phyloP scores from a whole-genome alignment of 2,797 vertebrate species.

The Anguilla pacifica region DNA sequence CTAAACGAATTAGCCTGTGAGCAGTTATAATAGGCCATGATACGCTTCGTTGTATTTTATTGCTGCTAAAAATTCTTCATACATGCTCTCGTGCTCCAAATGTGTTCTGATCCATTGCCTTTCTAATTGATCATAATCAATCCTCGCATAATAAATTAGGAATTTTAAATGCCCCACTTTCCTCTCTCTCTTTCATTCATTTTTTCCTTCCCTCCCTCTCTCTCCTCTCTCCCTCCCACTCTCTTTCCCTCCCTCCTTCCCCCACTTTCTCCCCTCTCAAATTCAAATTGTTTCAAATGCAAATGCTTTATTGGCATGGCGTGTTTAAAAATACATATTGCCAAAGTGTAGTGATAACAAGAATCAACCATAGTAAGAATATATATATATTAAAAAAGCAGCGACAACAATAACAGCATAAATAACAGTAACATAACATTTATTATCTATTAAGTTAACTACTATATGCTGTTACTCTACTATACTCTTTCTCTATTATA shows the following conservation, averaged over 20 bases:
- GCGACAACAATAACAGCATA: too few species aligned
- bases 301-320: too few species aligned
- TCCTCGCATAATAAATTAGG: neutral
- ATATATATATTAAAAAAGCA: too few species aligned
- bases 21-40: neutral
- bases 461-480: too few species aligned
- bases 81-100: neutral
- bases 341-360: too few species aligned
- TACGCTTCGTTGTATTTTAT: neutral
- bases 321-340: too few species aligned
- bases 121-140: neutral
- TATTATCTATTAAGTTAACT: too few species aligned
- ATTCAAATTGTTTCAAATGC: too few species aligned
- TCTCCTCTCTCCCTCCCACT: constrained; percentile 9
- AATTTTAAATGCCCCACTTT: neutral
- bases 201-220: neutral
- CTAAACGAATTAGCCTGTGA: neutral
- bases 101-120: neutral
- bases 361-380: too few species aligned
- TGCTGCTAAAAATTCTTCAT: neutral
- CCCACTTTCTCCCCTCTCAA: neutral
- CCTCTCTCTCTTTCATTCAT: neutral
- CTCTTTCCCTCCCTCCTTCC: neutral
- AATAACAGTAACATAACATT: too few species aligned
- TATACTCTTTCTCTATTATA: too few species aligned